phyloP scores from a whole-genome alignment of 2,888 invertebrate species.

The Resseliella maxima region DNA sequence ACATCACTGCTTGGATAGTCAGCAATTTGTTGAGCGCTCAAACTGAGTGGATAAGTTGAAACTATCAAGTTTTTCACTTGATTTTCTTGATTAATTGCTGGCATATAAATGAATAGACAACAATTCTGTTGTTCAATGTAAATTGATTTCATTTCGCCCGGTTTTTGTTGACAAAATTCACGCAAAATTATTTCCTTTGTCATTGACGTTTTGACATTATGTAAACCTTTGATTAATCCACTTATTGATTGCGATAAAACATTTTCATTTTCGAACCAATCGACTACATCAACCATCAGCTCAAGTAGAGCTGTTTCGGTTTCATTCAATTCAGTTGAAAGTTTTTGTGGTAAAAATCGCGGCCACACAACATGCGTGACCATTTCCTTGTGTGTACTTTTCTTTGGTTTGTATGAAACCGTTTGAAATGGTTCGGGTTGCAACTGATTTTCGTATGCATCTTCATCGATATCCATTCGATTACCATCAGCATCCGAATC shows the following conservation, averaged over 20 bases:
- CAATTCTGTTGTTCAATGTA: not conserved
- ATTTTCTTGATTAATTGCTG: not conserved
- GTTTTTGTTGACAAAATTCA: not conserved
- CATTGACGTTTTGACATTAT: not conserved
- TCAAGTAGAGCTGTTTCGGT: constrained; percentile 62
- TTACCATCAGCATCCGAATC: no score
- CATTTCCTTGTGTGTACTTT: constrained; percentile 63
- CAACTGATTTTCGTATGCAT: no score
- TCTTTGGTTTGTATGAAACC: no score
- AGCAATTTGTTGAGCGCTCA: not conserved
- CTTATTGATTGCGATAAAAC: no score
- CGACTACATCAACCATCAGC: not conserved
- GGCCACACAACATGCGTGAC: constrained; percentile 61
- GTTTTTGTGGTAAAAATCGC: constrained; percentile 61
- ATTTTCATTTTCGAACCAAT: not conserved
- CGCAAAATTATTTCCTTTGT: not conserved
- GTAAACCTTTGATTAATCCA: no score
- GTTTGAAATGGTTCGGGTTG: no score
- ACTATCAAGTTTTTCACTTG: not conserved
- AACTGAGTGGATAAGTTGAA: not conserved
- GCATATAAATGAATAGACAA: not conserved
- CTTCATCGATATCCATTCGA: no score
- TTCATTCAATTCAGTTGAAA: constrained; percentile 65
- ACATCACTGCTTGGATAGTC: not conserved
- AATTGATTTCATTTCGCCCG: not conserved